phyloP scores from a whole-genome alignment of 2,113 vertebrate species.

The Morone saxatilis region DNA sequence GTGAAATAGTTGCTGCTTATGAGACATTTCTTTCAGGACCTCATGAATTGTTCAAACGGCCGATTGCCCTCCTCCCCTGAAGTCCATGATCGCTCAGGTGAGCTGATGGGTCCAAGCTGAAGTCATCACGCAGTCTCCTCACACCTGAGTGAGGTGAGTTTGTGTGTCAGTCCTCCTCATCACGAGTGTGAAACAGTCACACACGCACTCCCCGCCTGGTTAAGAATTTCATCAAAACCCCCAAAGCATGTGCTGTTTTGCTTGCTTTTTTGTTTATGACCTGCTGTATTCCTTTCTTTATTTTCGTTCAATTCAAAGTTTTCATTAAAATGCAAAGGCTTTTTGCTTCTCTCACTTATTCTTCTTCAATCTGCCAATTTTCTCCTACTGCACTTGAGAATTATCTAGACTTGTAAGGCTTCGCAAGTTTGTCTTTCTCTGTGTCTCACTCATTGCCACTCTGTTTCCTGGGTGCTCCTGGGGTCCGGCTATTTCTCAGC shows the following conservation, averaged over 20 bases:
- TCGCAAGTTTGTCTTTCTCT: constrained; percentile 52
- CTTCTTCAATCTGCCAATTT: constrained; percentile 69
- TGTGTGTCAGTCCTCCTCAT: constrained; percentile 24
- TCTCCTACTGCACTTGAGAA: constrained; percentile 70
- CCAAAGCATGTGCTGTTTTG: constrained; percentile 51
- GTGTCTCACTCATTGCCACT: constrained; percentile 25
- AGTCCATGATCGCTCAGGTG: constrained; percentile 48
- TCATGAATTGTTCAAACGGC: constrained; percentile 69
- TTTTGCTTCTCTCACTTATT: constrained; percentile 62
- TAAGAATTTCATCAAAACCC: constrained; percentile 73
- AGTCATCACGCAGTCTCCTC: constrained; percentile 61
- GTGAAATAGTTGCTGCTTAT: constrained; percentile 54
- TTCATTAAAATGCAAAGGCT: constrained; percentile 85
- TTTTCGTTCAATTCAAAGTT: constrained; percentile 75
- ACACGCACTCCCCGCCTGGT: constrained; percentile 19
- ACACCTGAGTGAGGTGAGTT: constrained; percentile 21
- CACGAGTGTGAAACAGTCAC: constrained; percentile 10
- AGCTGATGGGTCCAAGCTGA: constrained; percentile 40
- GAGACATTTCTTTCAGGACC: constrained; percentile 51
- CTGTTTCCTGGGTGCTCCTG: constrained; percentile 33
- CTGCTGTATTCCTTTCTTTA: constrained; percentile 57
- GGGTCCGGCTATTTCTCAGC: constrained; percentile 41
- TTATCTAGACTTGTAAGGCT: constrained; percentile 73
- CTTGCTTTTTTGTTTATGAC: constrained; percentile 62
- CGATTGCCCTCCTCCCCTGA: constrained; percentile 29